Evolutionary conservation across 2,113 vertebrate genomes (phyloP).

Genomic region (Coptodon bakossiorum): DNA sequence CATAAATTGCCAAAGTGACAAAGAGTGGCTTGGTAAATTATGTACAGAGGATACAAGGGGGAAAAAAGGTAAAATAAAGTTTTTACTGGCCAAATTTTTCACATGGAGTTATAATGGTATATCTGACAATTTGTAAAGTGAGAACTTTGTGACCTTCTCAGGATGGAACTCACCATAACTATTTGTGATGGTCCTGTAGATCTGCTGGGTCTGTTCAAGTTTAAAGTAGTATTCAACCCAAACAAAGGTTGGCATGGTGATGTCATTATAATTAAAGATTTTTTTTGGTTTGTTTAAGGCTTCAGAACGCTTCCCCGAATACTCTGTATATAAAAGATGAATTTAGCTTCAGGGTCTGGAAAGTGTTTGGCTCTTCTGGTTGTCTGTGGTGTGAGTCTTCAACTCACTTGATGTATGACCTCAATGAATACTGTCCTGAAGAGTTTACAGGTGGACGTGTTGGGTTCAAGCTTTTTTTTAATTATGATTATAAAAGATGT

Average conservation of each 20-base stretch:
- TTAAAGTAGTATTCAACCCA: background rate
- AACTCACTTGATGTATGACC: rapidly evolving
- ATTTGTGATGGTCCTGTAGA: background rate
- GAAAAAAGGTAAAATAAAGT: rapidly evolving
- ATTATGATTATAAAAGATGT: background rate
- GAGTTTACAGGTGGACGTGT: background rate
- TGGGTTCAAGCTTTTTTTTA: rapidly evolving
- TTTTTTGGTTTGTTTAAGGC: background rate
- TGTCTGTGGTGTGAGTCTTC: background rate
- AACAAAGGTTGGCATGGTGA: rapidly evolving
- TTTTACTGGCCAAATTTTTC: background rate
- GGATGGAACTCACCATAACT: background rate
- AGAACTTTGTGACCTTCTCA: rapidly evolving
- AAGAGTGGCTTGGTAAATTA: background rate
- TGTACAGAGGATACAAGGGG: rapidly evolving
- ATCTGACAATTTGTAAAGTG: rapidly evolving
- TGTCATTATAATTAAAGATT: background rate
- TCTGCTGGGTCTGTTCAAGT: background rate
- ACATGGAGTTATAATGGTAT: background rate
- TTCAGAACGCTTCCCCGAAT: background rate
- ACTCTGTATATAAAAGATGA: background rate
- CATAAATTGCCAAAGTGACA: background rate
- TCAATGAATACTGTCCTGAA: background rate
- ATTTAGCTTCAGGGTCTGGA: background rate
- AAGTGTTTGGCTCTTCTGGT: background rate